These are phyloP conservation scores for Menidia beryllina DNA, from an alignment of 2,113 vertebrate genomes.

Conservation along the genomic window DNA sequence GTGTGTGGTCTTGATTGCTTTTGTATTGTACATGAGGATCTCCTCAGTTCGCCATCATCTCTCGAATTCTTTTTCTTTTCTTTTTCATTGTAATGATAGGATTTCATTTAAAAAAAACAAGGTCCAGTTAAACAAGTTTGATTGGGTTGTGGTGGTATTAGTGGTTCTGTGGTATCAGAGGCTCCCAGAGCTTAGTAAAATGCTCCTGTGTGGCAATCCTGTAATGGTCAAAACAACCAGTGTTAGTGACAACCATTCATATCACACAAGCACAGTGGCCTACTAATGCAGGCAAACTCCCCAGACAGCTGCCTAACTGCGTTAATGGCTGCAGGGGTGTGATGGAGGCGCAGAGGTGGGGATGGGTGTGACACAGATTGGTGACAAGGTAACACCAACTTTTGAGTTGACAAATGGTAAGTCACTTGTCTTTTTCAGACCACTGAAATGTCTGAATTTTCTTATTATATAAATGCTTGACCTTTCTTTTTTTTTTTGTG, in stretches of 20 bases:
- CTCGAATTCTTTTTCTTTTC: slow-evolving; percentile 17
- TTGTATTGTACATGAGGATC: slow-evolving; percentile 11
- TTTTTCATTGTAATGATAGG: not conserved
- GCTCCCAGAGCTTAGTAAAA: slow-evolving; percentile 22
- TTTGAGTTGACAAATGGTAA: slow-evolving; percentile 42
- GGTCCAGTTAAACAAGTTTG: not conserved
- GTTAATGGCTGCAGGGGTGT: slow-evolving; percentile 69
- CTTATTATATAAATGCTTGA: not conserved
- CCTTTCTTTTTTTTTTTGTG: not conserved
- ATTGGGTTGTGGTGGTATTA: not conserved
- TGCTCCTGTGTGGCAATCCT: slow-evolving; percentile 37
- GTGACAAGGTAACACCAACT: slow-evolving; percentile 67
- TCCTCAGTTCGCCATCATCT: slow-evolving; percentile 22
- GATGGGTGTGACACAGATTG: slow-evolving; percentile 44
- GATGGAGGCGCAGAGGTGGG: slow-evolving; percentile 48
- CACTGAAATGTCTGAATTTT: not conserved
- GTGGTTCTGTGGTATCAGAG: not conserved
- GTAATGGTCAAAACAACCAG: slow-evolving; percentile 41
- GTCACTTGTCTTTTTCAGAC: slow-evolving; percentile 46
- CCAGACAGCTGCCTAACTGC: slow-evolving; percentile 43
- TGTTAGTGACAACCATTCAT: slow-evolving; percentile 59
- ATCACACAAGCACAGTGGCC: slow-evolving; percentile 52
- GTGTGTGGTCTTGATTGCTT: slow-evolving; percentile 47
- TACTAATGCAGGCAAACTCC: slow-evolving; percentile 75
- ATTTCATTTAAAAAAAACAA: not conserved